A percentile compares a stretch with the other conserved stretches of the same genome.
phyloP scores from a whole-genome alignment of 2,113 vertebrate genomes.

The Catharus bicknelli region DNA sequence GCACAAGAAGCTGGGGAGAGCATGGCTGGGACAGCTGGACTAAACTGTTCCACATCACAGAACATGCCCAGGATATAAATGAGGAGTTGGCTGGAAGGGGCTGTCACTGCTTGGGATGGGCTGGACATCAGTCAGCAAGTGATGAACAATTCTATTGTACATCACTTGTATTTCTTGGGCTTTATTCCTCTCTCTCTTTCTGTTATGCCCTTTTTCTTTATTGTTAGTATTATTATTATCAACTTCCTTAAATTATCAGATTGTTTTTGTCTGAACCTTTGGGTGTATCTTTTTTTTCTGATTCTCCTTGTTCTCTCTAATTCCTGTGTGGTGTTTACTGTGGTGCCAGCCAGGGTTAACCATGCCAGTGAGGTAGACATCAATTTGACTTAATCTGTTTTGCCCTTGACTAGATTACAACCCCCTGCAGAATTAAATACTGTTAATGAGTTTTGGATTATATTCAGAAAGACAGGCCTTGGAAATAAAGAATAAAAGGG shows the following conservation, averaged over 20 bases:
- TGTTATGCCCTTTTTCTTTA: not conserved
- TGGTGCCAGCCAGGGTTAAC: not conserved
- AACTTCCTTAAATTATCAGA: not conserved
- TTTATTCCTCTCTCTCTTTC: not conserved
- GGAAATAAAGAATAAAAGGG: not conserved
- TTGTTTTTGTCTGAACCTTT: not conserved
- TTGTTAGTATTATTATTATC: accelerated
- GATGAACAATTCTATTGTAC: not conserved
- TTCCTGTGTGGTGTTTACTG: not conserved
- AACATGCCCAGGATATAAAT: not conserved
- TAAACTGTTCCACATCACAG: not conserved
- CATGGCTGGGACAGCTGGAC: not conserved
- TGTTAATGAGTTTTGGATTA: not conserved
- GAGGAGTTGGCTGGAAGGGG: accelerated
- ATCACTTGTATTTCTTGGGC: not conserved
- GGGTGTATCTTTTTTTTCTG: not conserved
- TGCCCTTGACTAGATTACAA: not conserved
- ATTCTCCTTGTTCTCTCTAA: not conserved
- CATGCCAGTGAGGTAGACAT: not conserved
- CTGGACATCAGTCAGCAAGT: not conserved
- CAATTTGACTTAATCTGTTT: not conserved
- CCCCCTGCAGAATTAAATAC: not conserved
- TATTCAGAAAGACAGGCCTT: not conserved
- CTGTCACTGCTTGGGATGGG: not conserved
- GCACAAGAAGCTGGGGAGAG: not conserved